Evolutionary conservation across 2,888 invertebrate species (phyloP).

Genomic region (Anodontia alba): DNA sequence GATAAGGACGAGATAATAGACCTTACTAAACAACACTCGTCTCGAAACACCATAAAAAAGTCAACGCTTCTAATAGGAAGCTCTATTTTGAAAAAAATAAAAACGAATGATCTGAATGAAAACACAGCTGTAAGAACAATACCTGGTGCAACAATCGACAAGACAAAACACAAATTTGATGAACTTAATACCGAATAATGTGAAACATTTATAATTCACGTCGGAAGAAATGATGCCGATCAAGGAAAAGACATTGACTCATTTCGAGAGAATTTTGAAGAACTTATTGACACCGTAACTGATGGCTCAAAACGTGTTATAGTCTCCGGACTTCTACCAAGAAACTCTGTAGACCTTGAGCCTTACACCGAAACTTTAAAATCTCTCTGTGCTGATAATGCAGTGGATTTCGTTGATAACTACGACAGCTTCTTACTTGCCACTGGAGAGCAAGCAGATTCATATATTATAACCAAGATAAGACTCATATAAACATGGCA

Average conservation of each 20-base stretch:
- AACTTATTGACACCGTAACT: not conserved
- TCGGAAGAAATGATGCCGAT: not conserved
- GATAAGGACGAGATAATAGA: not conserved
- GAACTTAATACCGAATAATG: not conserved
- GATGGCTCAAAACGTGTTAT: not conserved
- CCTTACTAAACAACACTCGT: not conserved
- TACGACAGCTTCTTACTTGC: constrained; percentile 6
- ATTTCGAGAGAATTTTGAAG: not conserved
- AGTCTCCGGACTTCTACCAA: not conserved
- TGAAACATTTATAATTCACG: not conserved
- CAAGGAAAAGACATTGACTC: not conserved
- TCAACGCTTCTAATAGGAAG: not conserved
- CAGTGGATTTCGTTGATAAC: not conserved
- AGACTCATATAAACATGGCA: not conserved
- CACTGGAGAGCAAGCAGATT: not conserved
- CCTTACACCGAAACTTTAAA: not conserved
- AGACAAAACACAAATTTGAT: not conserved
- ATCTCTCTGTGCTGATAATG: constrained; percentile 1
- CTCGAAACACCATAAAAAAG: not conserved
- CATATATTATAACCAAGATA: not conserved
- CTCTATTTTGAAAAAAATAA: not conserved
- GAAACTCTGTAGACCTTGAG: not conserved
- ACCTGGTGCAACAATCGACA: not conserved
- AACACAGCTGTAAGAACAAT: not conserved
- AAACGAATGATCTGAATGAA: not conserved